phyloP scores from a whole-genome alignment of 2,113 vertebrate species.

The Calidris pygmaea region DNA sequence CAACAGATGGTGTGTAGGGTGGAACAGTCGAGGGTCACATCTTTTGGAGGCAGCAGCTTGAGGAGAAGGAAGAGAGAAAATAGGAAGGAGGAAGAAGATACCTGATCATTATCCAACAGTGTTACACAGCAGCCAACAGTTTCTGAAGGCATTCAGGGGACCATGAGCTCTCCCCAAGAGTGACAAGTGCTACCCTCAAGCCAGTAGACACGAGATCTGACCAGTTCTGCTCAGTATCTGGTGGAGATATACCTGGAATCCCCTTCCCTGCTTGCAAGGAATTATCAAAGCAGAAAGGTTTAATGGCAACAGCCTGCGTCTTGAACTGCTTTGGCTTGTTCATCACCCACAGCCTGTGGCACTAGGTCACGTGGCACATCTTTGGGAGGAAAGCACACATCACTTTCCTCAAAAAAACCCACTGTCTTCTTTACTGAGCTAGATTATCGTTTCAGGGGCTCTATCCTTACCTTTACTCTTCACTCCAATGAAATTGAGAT shows the following conservation, averaged over 20 bases:
- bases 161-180: not conserved
- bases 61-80: not conserved
- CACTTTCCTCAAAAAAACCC: not conserved
- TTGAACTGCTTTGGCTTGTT: not conserved
- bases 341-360: not conserved
- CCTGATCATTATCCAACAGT: not conserved
- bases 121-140: not conserved
- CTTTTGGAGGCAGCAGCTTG: not conserved
- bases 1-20: not conserved
- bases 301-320: not conserved
- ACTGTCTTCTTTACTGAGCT: not conserved
- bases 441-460: not conserved
- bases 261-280: not conserved
- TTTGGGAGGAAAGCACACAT: not conserved
- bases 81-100: not conserved
- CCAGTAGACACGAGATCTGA: not conserved
- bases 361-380: accelerated
- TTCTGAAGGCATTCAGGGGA: not conserved
- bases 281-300: not conserved
- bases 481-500: not conserved
- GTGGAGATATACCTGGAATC: not conserved
- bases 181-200: not conserved
- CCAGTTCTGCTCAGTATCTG: too few species aligned
- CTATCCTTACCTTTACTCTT: not conserved
- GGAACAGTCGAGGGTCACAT: not conserved